These are phyloP conservation scores for Lithophane socia DNA, from an alignment of 2,888 invertebrate genomes.

Conservation along the genomic window DNA sequence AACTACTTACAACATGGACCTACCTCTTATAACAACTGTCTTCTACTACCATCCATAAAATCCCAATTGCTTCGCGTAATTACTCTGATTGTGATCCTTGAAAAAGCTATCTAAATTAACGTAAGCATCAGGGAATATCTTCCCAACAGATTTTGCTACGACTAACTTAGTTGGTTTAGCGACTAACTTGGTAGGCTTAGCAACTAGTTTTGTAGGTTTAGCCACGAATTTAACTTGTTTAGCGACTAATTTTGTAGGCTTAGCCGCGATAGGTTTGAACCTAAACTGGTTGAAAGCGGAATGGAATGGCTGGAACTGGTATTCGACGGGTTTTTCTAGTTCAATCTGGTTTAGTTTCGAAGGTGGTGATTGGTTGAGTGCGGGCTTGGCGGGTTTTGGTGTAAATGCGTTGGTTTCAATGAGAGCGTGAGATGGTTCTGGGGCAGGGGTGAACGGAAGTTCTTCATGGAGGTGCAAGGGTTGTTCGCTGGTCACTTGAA, in stretches of 20 bases:
- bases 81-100: constrained; percentile 55
- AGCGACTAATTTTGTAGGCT: constrained; percentile 58
- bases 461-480: constrained; percentile 68
- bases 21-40: constrained; percentile 53
- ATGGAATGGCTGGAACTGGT: constrained; percentile 60
- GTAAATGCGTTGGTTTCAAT: constrained; percentile 66
- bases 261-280: constrained; percentile 45
- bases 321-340: constrained; percentile 58
- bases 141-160: constrained; percentile 59
- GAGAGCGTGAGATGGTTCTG: constrained; percentile 63
- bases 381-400: constrained; percentile 60
- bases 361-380: constrained; percentile 62
- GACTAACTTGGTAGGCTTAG: constrained; percentile 55
- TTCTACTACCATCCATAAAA: constrained; percentile 69
- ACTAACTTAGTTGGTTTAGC: constrained; percentile 58
- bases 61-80: constrained; percentile 49
- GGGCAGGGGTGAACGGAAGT: constrained; percentile 60
- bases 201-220: constrained; percentile 57
- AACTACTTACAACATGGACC: constrained; percentile 57
- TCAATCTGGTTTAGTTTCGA: constrained; percentile 64
- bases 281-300: constrained; percentile 58
- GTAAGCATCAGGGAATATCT: constrained; percentile 69
- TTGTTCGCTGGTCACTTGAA: constrained; percentile 69
- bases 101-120: constrained; percentile 72
- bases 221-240: constrained; percentile 28